A percentile compares a stretch with the other conserved stretches of the same genome.
Evolutionary conservation across 2,888 invertebrate species (phyloP).

Genomic region (Seira musarum): DNA sequence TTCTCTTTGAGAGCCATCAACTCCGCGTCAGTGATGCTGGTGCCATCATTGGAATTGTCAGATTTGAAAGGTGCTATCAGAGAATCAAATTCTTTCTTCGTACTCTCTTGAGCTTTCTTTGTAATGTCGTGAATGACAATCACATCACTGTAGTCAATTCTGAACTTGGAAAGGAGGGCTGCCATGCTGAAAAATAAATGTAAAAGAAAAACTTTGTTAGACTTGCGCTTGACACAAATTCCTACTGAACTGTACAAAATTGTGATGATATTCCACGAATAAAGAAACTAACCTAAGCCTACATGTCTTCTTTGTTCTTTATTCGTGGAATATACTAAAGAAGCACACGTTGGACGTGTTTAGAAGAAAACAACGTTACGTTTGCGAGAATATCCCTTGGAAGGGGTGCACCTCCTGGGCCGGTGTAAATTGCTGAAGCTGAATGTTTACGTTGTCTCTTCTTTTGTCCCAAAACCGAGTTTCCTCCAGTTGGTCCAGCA

Average conservation of each 20-base stretch:
- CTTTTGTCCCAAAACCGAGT: conserved; percentile 44
- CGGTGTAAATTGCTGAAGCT: conserved; percentile 70
- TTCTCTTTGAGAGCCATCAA: conserved; percentile 86
- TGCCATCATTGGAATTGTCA: conserved; percentile 63
- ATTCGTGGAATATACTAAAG: too few relatives aligned
- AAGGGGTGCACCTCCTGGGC: conserved; percentile 75
- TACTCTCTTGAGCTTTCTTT: conserved; percentile 84
- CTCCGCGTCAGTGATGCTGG: conserved; percentile 80
- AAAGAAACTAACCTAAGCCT: too few relatives aligned
- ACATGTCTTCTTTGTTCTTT: too few relatives aligned
- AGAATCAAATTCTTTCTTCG: conserved; percentile 82
- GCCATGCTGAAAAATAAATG: conserved; percentile 83
- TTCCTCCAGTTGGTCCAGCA: conserved; percentile 40
- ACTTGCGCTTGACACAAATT: too few relatives aligned
- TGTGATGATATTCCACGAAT: too few relatives aligned
- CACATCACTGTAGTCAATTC: conserved; percentile 94
- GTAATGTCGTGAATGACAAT: conserved; percentile 93
- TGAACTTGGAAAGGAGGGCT: conserved; percentile 91
- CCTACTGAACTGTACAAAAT: too few relatives aligned
- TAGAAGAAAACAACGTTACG: too few relatives aligned
- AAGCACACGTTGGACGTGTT: too few relatives aligned
- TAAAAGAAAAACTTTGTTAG: not conserved
- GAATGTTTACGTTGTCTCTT: conserved; percentile 65
- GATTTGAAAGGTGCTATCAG: conserved; percentile 80
- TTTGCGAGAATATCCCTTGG: conserved; percentile 74